These are phyloP conservation scores for Amyelois transitella DNA, from an alignment of 1,140 invertebrate genomes.

Conservation along the genomic window DNA sequence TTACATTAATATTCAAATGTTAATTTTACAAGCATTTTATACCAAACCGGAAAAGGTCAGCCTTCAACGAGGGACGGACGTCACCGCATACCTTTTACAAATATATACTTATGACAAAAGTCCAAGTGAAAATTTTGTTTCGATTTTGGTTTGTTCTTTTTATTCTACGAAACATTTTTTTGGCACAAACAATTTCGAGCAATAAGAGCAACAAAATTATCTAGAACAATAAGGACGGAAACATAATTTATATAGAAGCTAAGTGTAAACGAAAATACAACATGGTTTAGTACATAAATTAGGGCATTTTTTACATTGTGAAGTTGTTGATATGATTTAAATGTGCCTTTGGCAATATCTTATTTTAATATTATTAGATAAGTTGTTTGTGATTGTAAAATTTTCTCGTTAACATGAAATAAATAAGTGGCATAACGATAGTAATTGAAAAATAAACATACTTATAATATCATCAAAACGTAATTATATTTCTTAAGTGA, in stretches of 20 bases:
- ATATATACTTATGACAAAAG: background rate
- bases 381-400: too few relatives aligned
- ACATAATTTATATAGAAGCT: constrained; percentile 31
- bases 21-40: constrained; percentile 15
- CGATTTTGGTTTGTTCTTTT: background rate
- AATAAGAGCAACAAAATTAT: background rate
- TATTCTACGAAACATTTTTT: background rate
- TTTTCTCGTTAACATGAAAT: too few relatives aligned
- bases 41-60: constrained; percentile 21
- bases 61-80: constrained; percentile 48
- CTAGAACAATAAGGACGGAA: constrained; percentile 34
- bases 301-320: background rate
- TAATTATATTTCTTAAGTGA: too few relatives aligned
- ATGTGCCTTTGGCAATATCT: constrained; percentile 39
- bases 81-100: constrained; percentile 17
- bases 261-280: constrained; percentile 1
- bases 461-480: too few relatives aligned
- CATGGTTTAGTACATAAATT: background rate
- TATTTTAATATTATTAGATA: constrained; percentile 11
- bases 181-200: background rate
- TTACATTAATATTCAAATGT: background rate
- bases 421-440: too few relatives aligned
- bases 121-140: too few relatives aligned
- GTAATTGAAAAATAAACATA: too few relatives aligned
- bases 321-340: constrained; percentile 38